Base-by-base conservation (phyloP, 2,888 invertebrate species). In the Neuroscelio doddi region DNA sequence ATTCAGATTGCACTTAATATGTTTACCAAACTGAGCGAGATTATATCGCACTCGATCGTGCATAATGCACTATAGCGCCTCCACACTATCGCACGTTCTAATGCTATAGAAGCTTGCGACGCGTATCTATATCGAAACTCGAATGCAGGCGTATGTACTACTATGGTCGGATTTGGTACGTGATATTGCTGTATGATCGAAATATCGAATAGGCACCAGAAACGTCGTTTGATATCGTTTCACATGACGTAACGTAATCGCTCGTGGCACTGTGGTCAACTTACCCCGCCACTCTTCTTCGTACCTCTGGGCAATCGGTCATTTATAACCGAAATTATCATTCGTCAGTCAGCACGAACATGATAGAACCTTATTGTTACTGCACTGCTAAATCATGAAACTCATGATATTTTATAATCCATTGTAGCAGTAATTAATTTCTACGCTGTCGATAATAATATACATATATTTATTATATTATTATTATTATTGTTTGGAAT, bases 1-100 rank as follows among this genome's bases (percentile, higher is more conserved):
- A 78, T 78, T 76, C 77, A 75, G 75, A 75, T 74, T 72, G 74
- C 73, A 72, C 75, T 77, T 76, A 77, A 77, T 78, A 77, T 76
- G 78, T 78, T 78, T 77, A 74, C 75, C 73, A 74, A 78, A 78
- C 75, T 75, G 75, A 68, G 63, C 74, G 73, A 76, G 77, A 78
- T 77, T 69, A 74, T 73, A 78, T 78, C 75, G 61, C 68, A 74
- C 74, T 76, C 71, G 74, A 72, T 71, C 72, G 69, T 62, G 70
- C 61, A 69, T 77, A 75, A 76, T 78, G 68, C 49, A 56, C 61
- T 38, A 38, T 32, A 46, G 63, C 69, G 16, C 64, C 41, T 57
- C n/a, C 38, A 7, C 17, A 16, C 67, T 68, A 68, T 71, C 68
- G 42, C 70, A 62, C 36, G 45, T 29, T 45, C 46, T 55, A 62